A percentile compares a stretch with the other conserved stretches of the same genome.
phyloP scores from a whole-genome alignment of 2,113 vertebrate species.

The Equus quagga region DNA sequence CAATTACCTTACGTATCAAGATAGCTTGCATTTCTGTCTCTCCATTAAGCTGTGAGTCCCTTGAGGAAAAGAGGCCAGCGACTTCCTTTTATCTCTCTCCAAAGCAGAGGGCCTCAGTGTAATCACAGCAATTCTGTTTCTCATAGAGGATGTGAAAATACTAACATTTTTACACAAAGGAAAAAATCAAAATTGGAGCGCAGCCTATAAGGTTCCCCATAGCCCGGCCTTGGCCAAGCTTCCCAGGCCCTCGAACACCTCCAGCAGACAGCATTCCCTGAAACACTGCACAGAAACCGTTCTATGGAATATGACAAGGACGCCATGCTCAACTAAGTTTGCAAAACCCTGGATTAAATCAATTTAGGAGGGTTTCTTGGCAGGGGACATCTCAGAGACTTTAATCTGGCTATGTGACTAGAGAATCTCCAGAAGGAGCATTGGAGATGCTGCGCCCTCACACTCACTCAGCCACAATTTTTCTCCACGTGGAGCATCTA shows the following conservation, averaged over 20 bases:
- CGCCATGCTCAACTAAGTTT: background rate
- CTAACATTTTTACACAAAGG: background rate
- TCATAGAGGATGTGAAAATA: background rate
- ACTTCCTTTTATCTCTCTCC: slow-evolving; percentile 23
- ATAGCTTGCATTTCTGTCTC: background rate
- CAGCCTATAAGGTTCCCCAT: background rate
- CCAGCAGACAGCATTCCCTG: background rate
- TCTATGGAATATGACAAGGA: background rate
- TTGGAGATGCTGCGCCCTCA: background rate
- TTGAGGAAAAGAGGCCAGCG: background rate
- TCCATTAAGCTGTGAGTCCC: background rate
- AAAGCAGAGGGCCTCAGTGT: background rate
- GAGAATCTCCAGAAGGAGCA: background rate
- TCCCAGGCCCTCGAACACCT: background rate
- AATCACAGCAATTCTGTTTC: background rate
- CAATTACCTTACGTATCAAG: background rate
- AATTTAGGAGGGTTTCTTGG: background rate
- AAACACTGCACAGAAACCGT: background rate
- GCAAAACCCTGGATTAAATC: background rate
- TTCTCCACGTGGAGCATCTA: background rate
- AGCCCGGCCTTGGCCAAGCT: background rate
- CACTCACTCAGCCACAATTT: background rate
- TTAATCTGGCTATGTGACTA: background rate
- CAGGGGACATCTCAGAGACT: background rate
- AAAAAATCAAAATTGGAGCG: background rate